Percentiles rank a stretch among this genome's conserved stretches.
phyloP scores from a whole-genome alignment of 2,888 invertebrate species.

The Matsumyia berberina region DNA sequence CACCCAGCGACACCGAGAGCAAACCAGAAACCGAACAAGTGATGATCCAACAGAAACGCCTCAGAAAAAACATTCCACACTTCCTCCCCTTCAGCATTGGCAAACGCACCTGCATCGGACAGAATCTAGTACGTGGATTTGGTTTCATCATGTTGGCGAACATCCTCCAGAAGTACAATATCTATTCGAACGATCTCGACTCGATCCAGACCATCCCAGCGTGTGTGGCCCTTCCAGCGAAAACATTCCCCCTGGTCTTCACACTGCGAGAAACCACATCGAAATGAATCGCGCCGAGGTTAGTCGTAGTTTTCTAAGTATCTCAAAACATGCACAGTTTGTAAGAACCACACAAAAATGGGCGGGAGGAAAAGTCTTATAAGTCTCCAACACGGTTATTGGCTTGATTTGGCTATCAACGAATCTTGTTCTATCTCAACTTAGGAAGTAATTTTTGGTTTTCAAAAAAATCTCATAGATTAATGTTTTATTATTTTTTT shows the following conservation, averaged over 20 bases:
- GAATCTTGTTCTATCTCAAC: slow-evolving; percentile 19
- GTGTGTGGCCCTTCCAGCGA: slow-evolving; percentile 90
- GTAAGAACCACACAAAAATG: slow-evolving; percentile 31
- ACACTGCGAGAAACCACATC: slow-evolving; percentile 84
- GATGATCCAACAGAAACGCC: slow-evolving; percentile 82
- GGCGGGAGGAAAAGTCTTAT: neutral
- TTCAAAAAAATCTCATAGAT: slow-evolving; percentile 66
- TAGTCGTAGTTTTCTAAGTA: slow-evolving; percentile 64
- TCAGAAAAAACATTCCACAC: slow-evolving; percentile 87
- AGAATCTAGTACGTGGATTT: slow-evolving; percentile 91
- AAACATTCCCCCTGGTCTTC: slow-evolving; percentile 88
- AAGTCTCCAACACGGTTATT: slow-evolving; percentile 22
- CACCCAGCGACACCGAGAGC: slow-evolving; percentile 8
- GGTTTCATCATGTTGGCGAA: slow-evolving; percentile 90
- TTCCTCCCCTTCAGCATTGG: slow-evolving; percentile 95
- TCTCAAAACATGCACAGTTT: slow-evolving; percentile 72
- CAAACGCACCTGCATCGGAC: slow-evolving; percentile 94
- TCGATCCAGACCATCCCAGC: slow-evolving; percentile 87
- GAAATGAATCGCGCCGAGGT: slow-evolving; percentile 35
- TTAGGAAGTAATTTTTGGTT: slow-evolving; percentile 16
- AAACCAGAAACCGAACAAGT: slow-evolving; percentile 15
- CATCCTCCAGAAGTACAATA: slow-evolving; percentile 89
- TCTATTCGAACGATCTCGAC: slow-evolving; percentile 86
- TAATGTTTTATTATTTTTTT: slow-evolving; percentile 43
- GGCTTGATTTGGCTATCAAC: slow-evolving; percentile 37